Percentiles rank a stretch among this genome's conserved stretches.
Evolutionary conservation across 2,797 vertebrate species (phyloP).

Genomic region (Knipowitschia caucasica): DNA sequence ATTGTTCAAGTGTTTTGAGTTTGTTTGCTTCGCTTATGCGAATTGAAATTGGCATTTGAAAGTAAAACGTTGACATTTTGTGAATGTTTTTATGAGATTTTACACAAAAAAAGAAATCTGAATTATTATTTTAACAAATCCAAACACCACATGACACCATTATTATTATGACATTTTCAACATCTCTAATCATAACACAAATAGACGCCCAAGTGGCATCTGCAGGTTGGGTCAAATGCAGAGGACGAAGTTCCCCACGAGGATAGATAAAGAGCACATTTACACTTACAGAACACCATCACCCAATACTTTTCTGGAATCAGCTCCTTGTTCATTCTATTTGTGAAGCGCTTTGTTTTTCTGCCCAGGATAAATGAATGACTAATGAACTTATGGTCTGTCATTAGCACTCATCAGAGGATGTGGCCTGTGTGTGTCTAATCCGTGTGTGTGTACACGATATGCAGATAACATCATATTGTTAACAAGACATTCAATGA

Average conservation of each 20-base stretch:
- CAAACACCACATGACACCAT: neutral
- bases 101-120: too few species aligned
- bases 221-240: too few species aligned
- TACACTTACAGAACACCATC: too few species aligned
- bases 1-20: too few species aligned
- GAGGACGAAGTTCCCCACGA: too few species aligned
- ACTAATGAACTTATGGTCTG: constrained; percentile 39
- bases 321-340: neutral
- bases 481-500: constrained; percentile 38
- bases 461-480: constrained; percentile 43
- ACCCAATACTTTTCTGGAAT: neutral
- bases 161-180: too few species aligned
- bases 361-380: constrained; percentile 20
- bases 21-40: too few species aligned
- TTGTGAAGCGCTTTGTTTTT: neutral
- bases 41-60: neutral
- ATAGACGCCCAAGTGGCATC: too few species aligned
- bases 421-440: constrained; percentile 39
- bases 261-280: too few species aligned
- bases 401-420: constrained; percentile 33
- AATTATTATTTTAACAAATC: too few species aligned
- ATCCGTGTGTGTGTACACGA: constrained; percentile 28
- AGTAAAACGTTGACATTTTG: neutral
- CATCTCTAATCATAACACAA: too few species aligned
- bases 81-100: too few species aligned